Conservation (phyloP, 2,888 invertebrate genomes). For the Coecobrya sp. region DNA sequence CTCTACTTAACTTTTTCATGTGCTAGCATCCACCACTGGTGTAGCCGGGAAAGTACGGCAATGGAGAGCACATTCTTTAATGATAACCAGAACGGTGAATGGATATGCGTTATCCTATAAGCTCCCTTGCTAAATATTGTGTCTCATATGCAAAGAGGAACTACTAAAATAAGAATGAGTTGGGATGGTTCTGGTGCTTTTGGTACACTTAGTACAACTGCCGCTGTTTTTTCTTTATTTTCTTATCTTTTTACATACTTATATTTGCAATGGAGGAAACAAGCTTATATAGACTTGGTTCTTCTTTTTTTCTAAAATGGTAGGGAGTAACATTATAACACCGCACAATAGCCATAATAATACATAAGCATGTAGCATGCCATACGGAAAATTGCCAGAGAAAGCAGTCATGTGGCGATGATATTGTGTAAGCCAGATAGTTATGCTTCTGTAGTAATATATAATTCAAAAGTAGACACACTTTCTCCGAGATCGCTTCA, state of each 20-base stretch:
- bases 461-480: too few relatives aligned
- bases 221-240: not conserved
- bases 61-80: constrained; percentile 57
- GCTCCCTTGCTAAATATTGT: too few relatives aligned
- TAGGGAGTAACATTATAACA: constrained; percentile 4
- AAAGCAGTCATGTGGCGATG: constrained; percentile 18
- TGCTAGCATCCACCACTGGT: not conserved
- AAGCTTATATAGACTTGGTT: not conserved
- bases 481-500: not conserved
- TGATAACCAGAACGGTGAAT: constrained; percentile 48
- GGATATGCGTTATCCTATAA: not conserved
- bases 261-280: not conserved
- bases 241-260: constrained; percentile 1
- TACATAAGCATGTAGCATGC: not conserved
- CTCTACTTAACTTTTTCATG: constrained; percentile 38
- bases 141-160: not conserved
- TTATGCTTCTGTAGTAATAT: too few relatives aligned
- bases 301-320: constrained; percentile 15
- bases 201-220: not conserved
- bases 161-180: constrained; percentile 19
- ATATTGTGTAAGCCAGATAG: too few relatives aligned
- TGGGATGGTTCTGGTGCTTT: not conserved
- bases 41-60: constrained; percentile 2
- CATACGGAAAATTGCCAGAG: constrained; percentile 27
- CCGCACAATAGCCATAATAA: constrained; percentile 20